These are phyloP conservation scores for Panopea generosa DNA, from an alignment of 2,888 invertebrate species.

Conservation along the genomic window DNA sequence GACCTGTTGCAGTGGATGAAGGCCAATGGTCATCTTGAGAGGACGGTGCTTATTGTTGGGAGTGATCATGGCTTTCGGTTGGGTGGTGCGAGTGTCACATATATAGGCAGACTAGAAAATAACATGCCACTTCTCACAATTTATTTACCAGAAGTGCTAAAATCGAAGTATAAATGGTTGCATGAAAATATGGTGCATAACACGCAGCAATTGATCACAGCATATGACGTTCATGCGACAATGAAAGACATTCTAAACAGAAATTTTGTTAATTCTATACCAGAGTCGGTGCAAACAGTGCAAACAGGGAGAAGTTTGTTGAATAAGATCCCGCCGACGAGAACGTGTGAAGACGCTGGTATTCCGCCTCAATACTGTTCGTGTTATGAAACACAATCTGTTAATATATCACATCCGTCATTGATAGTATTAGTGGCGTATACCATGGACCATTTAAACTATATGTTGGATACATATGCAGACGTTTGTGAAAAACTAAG, in stretches of 20 bases:
- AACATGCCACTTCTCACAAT: slow-evolving; percentile 92
- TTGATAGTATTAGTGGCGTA: background rate
- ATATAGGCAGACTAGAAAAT: slow-evolving; percentile 92
- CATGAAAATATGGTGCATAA: slow-evolving; percentile 89
- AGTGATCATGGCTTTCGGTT: slow-evolving; percentile 92
- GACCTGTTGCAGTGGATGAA: slow-evolving; percentile 87
- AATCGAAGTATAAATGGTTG: slow-evolving; percentile 88
- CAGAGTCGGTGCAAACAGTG: background rate
- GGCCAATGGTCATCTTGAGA: slow-evolving; percentile 66
- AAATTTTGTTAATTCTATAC: background rate
- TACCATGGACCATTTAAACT: background rate
- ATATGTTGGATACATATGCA: background rate
- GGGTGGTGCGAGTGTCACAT: slow-evolving; percentile 87
- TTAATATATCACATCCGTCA: background rate
- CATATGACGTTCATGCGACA: slow-evolving; percentile 93
- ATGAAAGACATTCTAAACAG: slow-evolving; percentile 83
- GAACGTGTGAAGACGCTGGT: background rate
- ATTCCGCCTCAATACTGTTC: background rate
- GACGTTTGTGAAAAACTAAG: background rate
- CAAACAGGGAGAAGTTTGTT: background rate
- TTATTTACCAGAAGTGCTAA: slow-evolving; percentile 91
- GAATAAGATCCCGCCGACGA: background rate
- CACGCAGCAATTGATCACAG: slow-evolving; percentile 90
- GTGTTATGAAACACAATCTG: background rate
- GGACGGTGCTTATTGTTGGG: slow-evolving; percentile 85